Evolutionary conservation across 2,888 invertebrate species (phyloP).

Genomic region (Yponomeuta evonymella): DNA sequence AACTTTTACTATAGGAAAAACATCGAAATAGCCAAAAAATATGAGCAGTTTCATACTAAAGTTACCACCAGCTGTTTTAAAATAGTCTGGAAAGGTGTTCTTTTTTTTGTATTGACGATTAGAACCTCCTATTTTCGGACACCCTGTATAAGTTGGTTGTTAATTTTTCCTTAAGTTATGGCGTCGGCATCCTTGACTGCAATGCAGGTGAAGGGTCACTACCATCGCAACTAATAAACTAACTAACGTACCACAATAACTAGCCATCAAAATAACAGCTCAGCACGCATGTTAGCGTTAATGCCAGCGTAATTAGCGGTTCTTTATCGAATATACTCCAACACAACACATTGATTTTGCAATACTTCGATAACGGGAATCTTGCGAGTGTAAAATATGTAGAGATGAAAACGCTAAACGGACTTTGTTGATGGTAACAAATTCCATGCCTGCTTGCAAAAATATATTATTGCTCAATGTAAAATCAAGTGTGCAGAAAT

Average conservation of each 20-base stretch:
- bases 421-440: neutral
- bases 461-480: too few species aligned
- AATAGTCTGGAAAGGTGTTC: too few species aligned
- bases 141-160: neutral
- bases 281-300: neutral
- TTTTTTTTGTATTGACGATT: too few species aligned
- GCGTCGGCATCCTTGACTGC: neutral
- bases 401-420: neutral
- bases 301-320: neutral
- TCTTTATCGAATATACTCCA: neutral
- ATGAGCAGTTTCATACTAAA: too few species aligned
- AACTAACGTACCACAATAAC: neutral
- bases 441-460: too few species aligned
- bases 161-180: neutral
- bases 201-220: slow-evolving; percentile 1
- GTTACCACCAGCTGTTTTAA: too few species aligned
- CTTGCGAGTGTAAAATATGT: neutral
- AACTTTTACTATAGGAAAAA: too few species aligned
- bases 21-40: too few species aligned
- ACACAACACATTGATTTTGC: neutral
- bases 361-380: neutral
- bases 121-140: too few species aligned
- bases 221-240: neutral
- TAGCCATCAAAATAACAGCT: neutral
- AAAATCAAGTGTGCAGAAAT: too few species aligned